Conservation (phyloP, 2,797 vertebrate species). For the Halcyon badia region DNA sequence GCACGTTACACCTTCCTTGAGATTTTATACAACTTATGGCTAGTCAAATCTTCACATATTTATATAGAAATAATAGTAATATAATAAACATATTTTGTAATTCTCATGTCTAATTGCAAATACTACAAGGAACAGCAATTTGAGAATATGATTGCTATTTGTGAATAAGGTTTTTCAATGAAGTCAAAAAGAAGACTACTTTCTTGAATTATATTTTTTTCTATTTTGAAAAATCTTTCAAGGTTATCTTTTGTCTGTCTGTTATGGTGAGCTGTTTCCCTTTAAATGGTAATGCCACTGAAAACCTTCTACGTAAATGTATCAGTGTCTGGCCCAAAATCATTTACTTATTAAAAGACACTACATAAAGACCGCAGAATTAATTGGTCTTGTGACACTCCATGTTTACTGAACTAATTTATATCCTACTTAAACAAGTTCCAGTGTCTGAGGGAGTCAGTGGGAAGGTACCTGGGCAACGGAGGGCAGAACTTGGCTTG, state of each 20-base stretch:
- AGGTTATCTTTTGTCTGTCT: neutral
- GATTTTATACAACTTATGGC: conserved; percentile 6
- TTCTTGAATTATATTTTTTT: neutral
- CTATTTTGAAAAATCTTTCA: neutral
- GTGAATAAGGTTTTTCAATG: neutral
- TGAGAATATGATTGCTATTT: neutral
- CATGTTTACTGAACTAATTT: neutral
- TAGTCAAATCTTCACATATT: neutral
- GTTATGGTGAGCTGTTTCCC: neutral
- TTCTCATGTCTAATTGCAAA: neutral
- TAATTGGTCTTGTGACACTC: neutral
- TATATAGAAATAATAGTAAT: neutral
- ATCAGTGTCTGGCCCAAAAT: neutral
- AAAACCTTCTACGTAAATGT: neutral
- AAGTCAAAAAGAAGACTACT: neutral
- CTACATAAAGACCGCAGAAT: neutral
- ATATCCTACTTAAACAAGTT: neutral
- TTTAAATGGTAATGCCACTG: neutral
- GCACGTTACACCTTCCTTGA: neutral
- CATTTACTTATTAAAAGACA: neutral
- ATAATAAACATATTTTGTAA: neutral
- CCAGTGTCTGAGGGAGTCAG: neutral
- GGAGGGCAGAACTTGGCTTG: neutral
- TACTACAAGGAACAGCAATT: neutral
- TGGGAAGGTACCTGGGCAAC: neutral